Conservation (phyloP, 2,113 vertebrate species). For the Narcine bancroftii region DNA sequence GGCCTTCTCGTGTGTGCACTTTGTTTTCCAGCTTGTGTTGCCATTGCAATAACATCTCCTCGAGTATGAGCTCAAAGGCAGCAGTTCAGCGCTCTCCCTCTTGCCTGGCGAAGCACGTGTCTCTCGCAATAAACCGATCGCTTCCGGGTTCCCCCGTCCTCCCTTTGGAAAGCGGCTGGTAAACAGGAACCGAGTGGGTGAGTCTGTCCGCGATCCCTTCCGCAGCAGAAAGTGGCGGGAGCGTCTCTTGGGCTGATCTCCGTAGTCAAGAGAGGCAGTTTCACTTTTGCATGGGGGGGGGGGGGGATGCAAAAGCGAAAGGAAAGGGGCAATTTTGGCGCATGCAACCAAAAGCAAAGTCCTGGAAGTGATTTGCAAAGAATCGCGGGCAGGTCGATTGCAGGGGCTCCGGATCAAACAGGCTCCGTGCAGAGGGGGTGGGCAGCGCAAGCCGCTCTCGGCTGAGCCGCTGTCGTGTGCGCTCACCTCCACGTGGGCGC, state of each 20-base stretch:
- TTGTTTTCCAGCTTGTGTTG: too few relatives aligned
- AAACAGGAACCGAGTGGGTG: conserved; percentile 3
- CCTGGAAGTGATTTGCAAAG: not conserved
- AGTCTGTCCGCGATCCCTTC: not conserved
- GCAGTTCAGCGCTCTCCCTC: not conserved
- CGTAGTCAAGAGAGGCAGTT: not conserved
- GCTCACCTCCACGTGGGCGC: too few relatives aligned
- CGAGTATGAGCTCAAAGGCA: too few relatives aligned
- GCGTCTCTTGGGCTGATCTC: too few relatives aligned
- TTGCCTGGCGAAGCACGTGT: not conserved
- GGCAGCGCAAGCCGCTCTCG: too few relatives aligned
- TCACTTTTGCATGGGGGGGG: not conserved
- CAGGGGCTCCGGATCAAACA: too few relatives aligned
- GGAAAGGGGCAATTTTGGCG: too few relatives aligned
- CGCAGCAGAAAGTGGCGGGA: not conserved
- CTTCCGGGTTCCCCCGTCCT: conserved; percentile 16
- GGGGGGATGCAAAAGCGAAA: not conserved
- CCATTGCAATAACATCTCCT: too few relatives aligned
- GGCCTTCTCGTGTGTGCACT: too few relatives aligned
- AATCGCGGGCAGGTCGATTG: not conserved
- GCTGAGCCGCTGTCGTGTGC: too few relatives aligned
- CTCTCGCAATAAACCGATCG: conserved; percentile 1
- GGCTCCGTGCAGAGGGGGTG: too few relatives aligned
- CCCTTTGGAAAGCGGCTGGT: not conserved
- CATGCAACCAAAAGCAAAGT: not conserved